Percentiles rank a stretch among this genome's conserved stretches.
These are phyloP conservation scores for Phaedon cochleariae DNA, from an alignment of 2,888 invertebrate genomes.

Conservation along the genomic window DNA sequence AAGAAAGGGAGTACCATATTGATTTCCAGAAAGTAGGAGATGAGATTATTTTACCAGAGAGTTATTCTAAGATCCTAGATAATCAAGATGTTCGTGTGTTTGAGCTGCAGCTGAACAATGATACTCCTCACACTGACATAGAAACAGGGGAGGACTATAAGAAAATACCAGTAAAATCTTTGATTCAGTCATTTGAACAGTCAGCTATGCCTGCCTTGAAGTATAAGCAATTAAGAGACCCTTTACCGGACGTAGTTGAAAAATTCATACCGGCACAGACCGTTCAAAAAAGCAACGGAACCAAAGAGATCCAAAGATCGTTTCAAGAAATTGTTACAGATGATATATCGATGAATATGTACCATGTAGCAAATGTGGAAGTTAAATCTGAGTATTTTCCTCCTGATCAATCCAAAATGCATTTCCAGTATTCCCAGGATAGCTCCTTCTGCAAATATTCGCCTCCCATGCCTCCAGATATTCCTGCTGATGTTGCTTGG, in stretches of 20 bases:
- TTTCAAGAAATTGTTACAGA: conserved; percentile 50
- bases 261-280: conserved; percentile 40
- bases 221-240: conserved; percentile 64
- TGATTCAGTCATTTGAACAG: conserved; percentile 71
- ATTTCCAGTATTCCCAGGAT: conserved; percentile 52
- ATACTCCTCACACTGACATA: not conserved
- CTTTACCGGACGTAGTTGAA: conserved; percentile 55
- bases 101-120: not conserved
- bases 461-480: conserved; percentile 25
- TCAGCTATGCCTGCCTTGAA: conserved; percentile 67
- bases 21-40: conserved; percentile 57
- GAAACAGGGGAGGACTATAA: conserved; percentile 54
- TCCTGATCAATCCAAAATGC: conserved; percentile 45
- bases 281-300: conserved; percentile 8
- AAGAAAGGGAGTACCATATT: conserved; percentile 56
- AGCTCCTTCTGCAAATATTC: conserved; percentile 59
- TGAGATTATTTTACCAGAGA: conserved; percentile 46
- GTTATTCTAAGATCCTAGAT: conserved; percentile 9
- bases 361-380: conserved; percentile 57
- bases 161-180: conserved; percentile 61
- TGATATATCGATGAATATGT: conserved; percentile 57
- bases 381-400: conserved; percentile 55
- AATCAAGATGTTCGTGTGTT: conserved; percentile 7
- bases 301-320: conserved; percentile 5
- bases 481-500: conserved; percentile 24